These are phyloP conservation scores for Lagopus leucura DNA, from an alignment of 2,113 vertebrate genomes.

Conservation along the genomic window DNA sequence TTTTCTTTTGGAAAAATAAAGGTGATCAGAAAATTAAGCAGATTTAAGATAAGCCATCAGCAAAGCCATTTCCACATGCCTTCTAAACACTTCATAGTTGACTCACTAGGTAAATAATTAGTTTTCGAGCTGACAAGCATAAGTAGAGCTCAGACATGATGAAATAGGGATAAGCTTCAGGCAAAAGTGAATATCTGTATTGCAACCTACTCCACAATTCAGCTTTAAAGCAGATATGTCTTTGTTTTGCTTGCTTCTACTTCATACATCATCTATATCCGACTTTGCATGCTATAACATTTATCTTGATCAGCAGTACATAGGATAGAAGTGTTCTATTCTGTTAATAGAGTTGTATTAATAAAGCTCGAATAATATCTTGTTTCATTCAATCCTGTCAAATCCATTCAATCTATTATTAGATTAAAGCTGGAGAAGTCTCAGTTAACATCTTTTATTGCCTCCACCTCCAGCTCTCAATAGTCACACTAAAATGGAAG, in stretches of 20 bases:
- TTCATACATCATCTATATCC: constrained; percentile 14
- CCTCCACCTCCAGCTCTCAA: not conserved
- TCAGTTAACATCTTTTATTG: not conserved
- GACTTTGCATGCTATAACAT: not conserved
- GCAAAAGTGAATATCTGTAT: not conserved
- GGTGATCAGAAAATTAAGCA: not conserved
- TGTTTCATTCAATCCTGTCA: not conserved
- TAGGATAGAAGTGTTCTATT: not conserved
- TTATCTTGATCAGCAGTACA: not conserved
- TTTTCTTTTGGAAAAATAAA: not conserved
- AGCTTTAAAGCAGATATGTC: not conserved
- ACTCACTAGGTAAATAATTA: not conserved
- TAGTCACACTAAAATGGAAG: not conserved
- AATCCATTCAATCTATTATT: not conserved
- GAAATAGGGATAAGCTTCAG: not conserved
- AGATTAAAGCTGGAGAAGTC: constrained; percentile 1
- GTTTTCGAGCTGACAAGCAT: not conserved
- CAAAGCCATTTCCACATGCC: not conserved
- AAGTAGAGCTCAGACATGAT: not conserved
- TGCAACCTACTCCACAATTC: not conserved
- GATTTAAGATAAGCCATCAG: not conserved
- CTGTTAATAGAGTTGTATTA: not conserved
- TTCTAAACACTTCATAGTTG: not conserved
- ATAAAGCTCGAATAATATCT: not conserved
- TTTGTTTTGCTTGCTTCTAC: not conserved